These are phyloP conservation scores for Podiceps cristatus DNA, from an alignment of 2,113 vertebrate species.

Conservation along the genomic window DNA sequence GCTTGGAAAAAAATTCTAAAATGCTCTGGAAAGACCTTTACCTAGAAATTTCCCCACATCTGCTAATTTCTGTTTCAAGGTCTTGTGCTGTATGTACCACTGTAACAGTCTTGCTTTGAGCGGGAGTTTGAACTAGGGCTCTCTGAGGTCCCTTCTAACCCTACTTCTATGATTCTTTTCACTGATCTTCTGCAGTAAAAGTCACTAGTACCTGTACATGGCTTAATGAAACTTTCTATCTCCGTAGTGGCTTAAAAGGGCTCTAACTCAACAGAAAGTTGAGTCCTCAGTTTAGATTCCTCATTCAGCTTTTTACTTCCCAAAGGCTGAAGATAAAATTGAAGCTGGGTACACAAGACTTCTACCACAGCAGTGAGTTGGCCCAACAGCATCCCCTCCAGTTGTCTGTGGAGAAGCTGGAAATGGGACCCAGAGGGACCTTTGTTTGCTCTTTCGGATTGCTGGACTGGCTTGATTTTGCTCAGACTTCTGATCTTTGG, in stretches of 20 bases:
- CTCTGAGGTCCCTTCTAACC: not conserved
- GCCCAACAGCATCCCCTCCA: not conserved
- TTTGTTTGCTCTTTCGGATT: not conserved
- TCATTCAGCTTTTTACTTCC: not conserved
- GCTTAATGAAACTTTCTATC: not conserved
- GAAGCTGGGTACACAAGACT: not conserved
- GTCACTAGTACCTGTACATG: not conserved
- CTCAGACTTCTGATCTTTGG: not conserved
- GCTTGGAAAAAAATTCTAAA: not conserved
- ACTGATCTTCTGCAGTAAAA: not conserved
- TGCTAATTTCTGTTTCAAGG: not conserved
- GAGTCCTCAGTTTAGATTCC: not conserved
- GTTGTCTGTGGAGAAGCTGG: not conserved
- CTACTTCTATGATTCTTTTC: not conserved
- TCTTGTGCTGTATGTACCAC: not conserved
- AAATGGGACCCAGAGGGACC: not conserved
- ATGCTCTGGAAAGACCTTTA: not conserved
- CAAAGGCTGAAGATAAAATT: not conserved
- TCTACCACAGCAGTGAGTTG: not conserved
- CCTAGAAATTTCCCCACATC: not conserved
- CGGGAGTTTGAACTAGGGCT: not conserved
- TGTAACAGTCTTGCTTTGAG: not conserved
- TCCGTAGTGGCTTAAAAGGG: not conserved
- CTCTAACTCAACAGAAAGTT: not conserved
- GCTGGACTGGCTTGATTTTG: not conserved